Evolutionary conservation across 2,113 vertebrate species (phyloP).

Genomic region (Grantiella picta): DNA sequence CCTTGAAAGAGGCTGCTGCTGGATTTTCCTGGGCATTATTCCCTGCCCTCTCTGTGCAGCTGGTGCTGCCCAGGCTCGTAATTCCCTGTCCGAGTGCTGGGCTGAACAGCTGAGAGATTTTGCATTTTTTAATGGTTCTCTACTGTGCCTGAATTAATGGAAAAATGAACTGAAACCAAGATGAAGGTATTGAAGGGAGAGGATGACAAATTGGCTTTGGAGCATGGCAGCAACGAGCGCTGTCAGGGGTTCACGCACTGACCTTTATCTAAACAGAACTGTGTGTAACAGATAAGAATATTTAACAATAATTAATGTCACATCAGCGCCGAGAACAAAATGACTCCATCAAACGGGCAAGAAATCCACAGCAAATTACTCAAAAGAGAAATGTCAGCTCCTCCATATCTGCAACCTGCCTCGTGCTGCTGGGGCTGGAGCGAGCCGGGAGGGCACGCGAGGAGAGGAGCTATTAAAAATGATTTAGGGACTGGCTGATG

Average conservation of each 20-base stretch:
- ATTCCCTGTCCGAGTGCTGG: not conserved
- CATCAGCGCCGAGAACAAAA: slow-evolving; percentile 23
- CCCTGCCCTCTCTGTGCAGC: not conserved
- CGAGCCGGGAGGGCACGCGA: not conserved
- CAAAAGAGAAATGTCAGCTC: slow-evolving; percentile 66
- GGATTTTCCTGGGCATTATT: not conserved
- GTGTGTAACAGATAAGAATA: slow-evolving; percentile 67
- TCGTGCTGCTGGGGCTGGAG: slow-evolving; percentile 17
- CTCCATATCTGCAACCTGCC: slow-evolving; percentile 15
- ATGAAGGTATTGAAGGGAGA: not conserved
- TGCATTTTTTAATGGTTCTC: slow-evolving; percentile 43
- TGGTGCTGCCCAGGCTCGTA: not conserved
- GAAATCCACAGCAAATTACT: slow-evolving; percentile 59
- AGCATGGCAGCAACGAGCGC: not conserved
- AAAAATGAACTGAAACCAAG: not conserved
- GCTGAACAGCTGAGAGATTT: slow-evolving; percentile 24
- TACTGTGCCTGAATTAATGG: slow-evolving; percentile 37
- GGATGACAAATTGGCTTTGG: slow-evolving; percentile 50
- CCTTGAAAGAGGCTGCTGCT: not conserved
- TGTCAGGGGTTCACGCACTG: slow-evolving; percentile 24
- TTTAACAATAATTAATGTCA: slow-evolving; percentile 72
- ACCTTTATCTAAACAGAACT: slow-evolving; percentile 69
- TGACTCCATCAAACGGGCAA: slow-evolving; percentile 10
- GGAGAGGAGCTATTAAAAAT: slow-evolving; percentile 14
- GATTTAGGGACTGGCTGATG: slow-evolving; percentile 6